Base-by-base conservation (phyloP, 2,113 vertebrate species). In the Zootoca vivipara region DNA sequence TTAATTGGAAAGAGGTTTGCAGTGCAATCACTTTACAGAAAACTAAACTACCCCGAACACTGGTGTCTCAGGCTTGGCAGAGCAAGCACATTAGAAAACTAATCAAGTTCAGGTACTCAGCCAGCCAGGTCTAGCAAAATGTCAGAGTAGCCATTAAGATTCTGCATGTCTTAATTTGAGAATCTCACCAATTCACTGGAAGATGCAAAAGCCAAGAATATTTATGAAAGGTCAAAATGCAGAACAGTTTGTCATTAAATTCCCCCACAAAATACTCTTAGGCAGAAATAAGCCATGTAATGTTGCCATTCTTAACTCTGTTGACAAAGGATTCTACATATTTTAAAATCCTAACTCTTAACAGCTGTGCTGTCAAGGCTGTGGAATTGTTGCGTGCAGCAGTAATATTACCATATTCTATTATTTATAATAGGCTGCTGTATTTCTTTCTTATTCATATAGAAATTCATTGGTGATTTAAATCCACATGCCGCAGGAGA, bases 321-420 rank as follows among this genome's bases (percentile, higher is more conserved):
- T 93, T 95, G 89, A 95, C 94, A 94, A 95, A 94, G 92, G 90
- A 91, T 35, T 93, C 92, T 90, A 93, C 86, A 84, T 92, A 90
- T 93, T 95, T 95, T 92, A 67, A 92, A 94, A 94, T 89, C 0
- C 33, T 87, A 93, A 92, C 2, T 2, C 90, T 95, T 90, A 90
- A 90, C 92, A 94, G 94, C 94, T 95, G 93, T 89, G 91, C 89
- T 89, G 81, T 90, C 93, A 93, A 52, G 91, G 85, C 93, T 93
- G 90, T 87, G 89, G 93, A 93, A 88, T 91, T 91, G 93, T 93
- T 93, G 91, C 94, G 87, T 91, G 89, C 87, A 92, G 91, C 87
- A 93, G 91, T 85, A 93, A 89, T 94, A 94, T 94, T 93, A 94
- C 93, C 93, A 95, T 94, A 94, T 85, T 94, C 88, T 94, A 93